These are phyloP conservation scores for Gallinago jamesoni DNA, from an alignment of 2,113 vertebrate genomes.

Conservation along the genomic window DNA sequence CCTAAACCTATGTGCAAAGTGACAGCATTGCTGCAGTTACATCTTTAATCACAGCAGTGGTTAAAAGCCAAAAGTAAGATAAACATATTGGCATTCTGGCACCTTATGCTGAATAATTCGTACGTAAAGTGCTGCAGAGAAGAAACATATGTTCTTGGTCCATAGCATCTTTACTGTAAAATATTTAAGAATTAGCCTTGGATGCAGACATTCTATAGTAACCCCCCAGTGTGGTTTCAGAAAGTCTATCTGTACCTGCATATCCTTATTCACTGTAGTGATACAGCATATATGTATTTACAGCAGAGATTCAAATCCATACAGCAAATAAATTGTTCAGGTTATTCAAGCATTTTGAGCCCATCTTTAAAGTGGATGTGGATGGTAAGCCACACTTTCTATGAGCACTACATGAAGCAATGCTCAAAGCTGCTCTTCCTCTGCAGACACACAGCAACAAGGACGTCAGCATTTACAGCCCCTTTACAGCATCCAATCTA, in stretches of 20 bases:
- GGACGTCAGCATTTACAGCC: conserved; percentile 77
- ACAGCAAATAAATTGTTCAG: not conserved
- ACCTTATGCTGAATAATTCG: conserved; percentile 73
- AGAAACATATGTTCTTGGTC: conserved; percentile 71
- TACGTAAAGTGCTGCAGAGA: conserved; percentile 69
- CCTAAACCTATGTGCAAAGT: conserved; percentile 49
- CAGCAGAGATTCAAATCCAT: not conserved
- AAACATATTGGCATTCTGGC: conserved; percentile 72
- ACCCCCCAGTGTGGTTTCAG: not conserved
- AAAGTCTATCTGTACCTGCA: not conserved
- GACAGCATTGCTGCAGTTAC: conserved; percentile 51
- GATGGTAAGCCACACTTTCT: not conserved
- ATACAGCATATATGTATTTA: not conserved
- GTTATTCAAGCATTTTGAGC: not conserved
- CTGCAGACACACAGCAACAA: conserved; percentile 71
- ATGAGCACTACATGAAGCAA: not conserved
- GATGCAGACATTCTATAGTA: conserved; percentile 40
- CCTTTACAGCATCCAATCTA: not conserved
- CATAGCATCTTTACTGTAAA: conserved; percentile 56
- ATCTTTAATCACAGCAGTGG: conserved; percentile 72
- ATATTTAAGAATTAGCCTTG: conserved; percentile 50
- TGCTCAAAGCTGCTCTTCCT: not conserved
- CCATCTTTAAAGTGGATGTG: not conserved
- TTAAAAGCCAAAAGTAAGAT: conserved; percentile 72
- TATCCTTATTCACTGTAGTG: not conserved